phyloP scores from a whole-genome alignment of 2,888 invertebrate genomes.

The Drosophila pseudotalamancana region DNA sequence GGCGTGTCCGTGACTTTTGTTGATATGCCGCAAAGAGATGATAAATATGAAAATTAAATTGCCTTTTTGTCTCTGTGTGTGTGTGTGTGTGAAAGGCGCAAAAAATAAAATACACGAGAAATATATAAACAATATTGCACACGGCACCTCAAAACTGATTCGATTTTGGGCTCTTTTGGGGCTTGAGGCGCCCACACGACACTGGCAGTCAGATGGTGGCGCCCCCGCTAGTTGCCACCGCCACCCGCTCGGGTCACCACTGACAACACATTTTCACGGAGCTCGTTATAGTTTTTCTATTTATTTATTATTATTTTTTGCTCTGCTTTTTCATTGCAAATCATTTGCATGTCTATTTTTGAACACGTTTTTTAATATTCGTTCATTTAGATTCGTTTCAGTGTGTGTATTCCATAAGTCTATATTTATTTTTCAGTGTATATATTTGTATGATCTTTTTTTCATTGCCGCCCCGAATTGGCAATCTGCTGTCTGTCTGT shows the following conservation, averaged over 20 bases:
- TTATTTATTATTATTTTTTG: slow-evolving; percentile 11
- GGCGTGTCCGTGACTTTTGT: slow-evolving; percentile 78
- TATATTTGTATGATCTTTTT: slow-evolving; percentile 54
- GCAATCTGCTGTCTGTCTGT: slow-evolving; percentile 65
- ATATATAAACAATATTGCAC: slow-evolving; percentile 84
- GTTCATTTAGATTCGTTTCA: slow-evolving; percentile 12
- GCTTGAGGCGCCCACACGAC: slow-evolving; percentile 62
- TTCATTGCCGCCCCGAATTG: slow-evolving; percentile 69
- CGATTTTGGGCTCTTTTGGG: slow-evolving; percentile 23
- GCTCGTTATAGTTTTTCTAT: slow-evolving; percentile 62
- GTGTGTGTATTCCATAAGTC: not conserved
- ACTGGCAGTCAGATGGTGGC: slow-evolving; percentile 31
- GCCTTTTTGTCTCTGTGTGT: slow-evolving; percentile 23
- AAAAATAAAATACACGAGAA: slow-evolving; percentile 56
- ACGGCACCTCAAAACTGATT: slow-evolving; percentile 76
- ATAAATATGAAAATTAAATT: slow-evolving; percentile 78
- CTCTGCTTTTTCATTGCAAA: slow-evolving; percentile 68
- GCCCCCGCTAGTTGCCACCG: slow-evolving; percentile 14
- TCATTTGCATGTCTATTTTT: slow-evolving; percentile 80
- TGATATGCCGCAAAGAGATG: slow-evolving; percentile 69
- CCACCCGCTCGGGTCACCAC: slow-evolving; percentile 41
- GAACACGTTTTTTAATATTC: slow-evolving; percentile 66
- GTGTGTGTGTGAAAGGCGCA: slow-evolving; percentile 23
- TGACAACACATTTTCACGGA: slow-evolving; percentile 68
- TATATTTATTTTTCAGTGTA: slow-evolving; percentile 17